phyloP scores from a whole-genome alignment of 1,140 invertebrate genomes.

The Penaeus indicus region DNA sequence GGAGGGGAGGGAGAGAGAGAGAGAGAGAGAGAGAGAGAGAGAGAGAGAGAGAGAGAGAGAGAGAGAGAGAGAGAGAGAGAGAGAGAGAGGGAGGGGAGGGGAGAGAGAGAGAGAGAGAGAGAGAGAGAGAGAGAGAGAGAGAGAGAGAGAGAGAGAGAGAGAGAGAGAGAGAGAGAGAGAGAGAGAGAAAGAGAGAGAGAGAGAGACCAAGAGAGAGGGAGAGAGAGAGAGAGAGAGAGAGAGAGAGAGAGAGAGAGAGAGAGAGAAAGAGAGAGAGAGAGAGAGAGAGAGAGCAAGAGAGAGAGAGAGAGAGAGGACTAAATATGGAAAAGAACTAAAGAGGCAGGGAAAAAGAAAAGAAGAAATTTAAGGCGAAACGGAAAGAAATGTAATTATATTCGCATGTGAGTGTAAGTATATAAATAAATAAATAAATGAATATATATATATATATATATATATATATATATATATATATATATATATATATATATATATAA shows the following conservation, averaged over 20 bases:
- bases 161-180: too few species aligned
- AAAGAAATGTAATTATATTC: neutral
- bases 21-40: neutral
- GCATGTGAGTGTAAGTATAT: neutral
- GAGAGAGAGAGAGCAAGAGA: neutral
- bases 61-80: neutral
- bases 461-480: too few species aligned
- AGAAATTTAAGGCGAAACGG: neutral
- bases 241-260: conserved; percentile 2
- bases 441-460: neutral
- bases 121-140: neutral
- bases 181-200: neutral
- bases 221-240: conserved; percentile 1
- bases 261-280: neutral
- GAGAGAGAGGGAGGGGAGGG: neutral
- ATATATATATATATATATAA: neutral
- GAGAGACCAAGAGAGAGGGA: neutral
- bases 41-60: neutral
- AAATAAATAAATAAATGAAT: neutral
- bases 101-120: neutral
- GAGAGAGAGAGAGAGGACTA: neutral
- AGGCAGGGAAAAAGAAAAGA: neutral
- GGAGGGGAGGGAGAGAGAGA: conserved; percentile 7
- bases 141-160: neutral
- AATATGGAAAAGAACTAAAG: neutral